A percentile compares a stretch with the other conserved stretches of the same genome.
phyloP scores from a whole-genome alignment of 2,113 vertebrate species.

The Ageneiosus marmoratus region DNA sequence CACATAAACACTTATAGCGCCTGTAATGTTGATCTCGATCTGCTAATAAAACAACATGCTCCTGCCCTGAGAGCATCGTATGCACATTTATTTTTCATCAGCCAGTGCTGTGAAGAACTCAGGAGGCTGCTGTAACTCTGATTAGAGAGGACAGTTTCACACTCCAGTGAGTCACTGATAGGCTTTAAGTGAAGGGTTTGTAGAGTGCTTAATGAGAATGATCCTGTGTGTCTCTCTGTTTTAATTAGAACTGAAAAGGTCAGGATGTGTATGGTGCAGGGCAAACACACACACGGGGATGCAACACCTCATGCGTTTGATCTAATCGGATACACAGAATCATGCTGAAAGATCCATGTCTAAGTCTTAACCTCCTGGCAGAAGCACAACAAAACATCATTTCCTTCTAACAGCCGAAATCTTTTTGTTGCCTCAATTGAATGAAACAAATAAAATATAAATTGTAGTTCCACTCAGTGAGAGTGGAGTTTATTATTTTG shows the following conservation, averaged over 20 bases:
- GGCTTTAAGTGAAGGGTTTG: constrained; percentile 56
- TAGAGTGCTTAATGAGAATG: constrained; percentile 55
- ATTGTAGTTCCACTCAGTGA: too few species aligned
- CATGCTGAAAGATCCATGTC: too few species aligned
- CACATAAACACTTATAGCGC: neutral
- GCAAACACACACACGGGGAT: too few species aligned
- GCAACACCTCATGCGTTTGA: too few species aligned
- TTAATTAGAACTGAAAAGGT: constrained; percentile 57
- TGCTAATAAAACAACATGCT: constrained; percentile 1
- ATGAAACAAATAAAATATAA: too few species aligned
- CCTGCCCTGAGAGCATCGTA: neutral
- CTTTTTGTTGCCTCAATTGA: too few species aligned
- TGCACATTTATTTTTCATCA: constrained; percentile 43
- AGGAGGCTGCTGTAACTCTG: constrained; percentile 45
- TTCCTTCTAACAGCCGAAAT: too few species aligned
- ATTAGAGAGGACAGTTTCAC: constrained; percentile 58
- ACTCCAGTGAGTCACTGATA: constrained; percentile 54
- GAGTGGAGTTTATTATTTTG: too few species aligned
- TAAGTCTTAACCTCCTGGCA: too few species aligned
- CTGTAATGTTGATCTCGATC: neutral
- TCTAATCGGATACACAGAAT: too few species aligned
- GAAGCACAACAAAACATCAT: too few species aligned
- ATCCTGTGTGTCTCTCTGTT: constrained; percentile 53
- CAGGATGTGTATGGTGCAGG: too few species aligned
- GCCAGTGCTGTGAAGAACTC: constrained; percentile 30